A percentile compares a stretch with the other conserved stretches of the same genome.
These are phyloP conservation scores for Apis florea DNA, from an alignment of 1,140 invertebrate species.

Conservation along the genomic window DNA sequence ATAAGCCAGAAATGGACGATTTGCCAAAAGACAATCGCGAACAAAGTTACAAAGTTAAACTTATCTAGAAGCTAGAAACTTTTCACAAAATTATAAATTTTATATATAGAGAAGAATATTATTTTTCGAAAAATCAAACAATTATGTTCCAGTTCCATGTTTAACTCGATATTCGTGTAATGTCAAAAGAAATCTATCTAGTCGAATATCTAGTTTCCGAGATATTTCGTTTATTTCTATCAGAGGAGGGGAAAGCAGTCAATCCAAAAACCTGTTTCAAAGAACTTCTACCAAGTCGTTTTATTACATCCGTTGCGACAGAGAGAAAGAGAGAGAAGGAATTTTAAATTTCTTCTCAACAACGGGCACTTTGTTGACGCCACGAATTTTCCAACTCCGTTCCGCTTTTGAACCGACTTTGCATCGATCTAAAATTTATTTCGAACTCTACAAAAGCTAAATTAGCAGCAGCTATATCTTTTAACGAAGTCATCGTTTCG, in stretches of 20 bases:
- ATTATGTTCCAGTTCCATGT: too few species aligned
- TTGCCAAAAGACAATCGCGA: background rate
- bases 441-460: background rate
- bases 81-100: too few species aligned
- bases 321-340: too few species aligned
- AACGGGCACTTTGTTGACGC: background rate
- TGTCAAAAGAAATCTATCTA: too few species aligned
- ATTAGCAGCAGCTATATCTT: background rate
- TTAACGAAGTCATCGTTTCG: conserved; percentile 11
- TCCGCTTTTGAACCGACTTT: too few species aligned
- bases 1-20: conserved; percentile 15
- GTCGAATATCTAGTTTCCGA: conserved; percentile 3
- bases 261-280: conserved; percentile 35
- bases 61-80: too few species aligned
- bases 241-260: background rate
- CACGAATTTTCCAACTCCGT: background rate
- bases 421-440: background rate
- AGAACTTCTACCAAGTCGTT: background rate
- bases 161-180: too few species aligned
- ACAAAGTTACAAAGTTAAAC: too few species aligned
- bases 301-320: background rate
- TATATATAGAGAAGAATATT: too few species aligned
- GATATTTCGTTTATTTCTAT: background rate
- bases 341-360: background rate
- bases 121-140: too few species aligned